phyloP scores from a whole-genome alignment of 1,140 invertebrate species.

The Pristionchus pacificus region DNA sequence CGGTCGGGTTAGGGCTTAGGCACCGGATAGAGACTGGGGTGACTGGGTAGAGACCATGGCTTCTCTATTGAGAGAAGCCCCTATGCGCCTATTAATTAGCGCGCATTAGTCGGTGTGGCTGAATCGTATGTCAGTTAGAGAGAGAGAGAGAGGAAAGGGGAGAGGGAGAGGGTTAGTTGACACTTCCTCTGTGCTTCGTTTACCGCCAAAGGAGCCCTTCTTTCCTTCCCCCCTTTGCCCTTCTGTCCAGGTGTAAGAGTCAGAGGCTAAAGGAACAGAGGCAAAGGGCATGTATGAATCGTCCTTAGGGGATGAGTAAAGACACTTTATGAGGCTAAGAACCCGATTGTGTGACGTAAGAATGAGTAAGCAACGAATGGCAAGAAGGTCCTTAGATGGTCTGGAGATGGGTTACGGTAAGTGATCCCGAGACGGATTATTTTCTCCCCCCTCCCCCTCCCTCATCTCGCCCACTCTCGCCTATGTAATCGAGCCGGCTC shows the following conservation, averaged over 20 bases:
- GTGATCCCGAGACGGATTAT: too few relatives aligned
- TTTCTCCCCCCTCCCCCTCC: too few relatives aligned
- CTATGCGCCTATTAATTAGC: slow-evolving; percentile 1
- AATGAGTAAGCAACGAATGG: too few relatives aligned
- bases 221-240: neutral
- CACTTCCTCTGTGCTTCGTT: neutral
- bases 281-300: too few relatives aligned
- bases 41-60: slow-evolving; percentile 15
- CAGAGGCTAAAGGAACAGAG: too few relatives aligned
- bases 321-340: neutral
- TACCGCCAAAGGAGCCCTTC: neutral
- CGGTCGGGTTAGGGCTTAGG: neutral
- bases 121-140: too few relatives aligned
- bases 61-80: slow-evolving; percentile 4
- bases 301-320: too few relatives aligned
- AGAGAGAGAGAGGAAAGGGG: neutral
- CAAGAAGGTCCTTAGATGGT: too few relatives aligned
- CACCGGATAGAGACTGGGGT: slow-evolving; percentile 1
- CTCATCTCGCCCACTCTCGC: neutral
- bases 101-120: neutral
- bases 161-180: neutral
- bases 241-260: too few relatives aligned
- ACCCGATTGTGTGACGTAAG: neutral
- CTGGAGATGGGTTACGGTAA: too few relatives aligned
- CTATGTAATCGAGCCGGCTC: neutral